Evolutionary conservation across 64 coral and sea anemone species (phyloP).

Genomic region (Actinia tenebrosa): DNA sequence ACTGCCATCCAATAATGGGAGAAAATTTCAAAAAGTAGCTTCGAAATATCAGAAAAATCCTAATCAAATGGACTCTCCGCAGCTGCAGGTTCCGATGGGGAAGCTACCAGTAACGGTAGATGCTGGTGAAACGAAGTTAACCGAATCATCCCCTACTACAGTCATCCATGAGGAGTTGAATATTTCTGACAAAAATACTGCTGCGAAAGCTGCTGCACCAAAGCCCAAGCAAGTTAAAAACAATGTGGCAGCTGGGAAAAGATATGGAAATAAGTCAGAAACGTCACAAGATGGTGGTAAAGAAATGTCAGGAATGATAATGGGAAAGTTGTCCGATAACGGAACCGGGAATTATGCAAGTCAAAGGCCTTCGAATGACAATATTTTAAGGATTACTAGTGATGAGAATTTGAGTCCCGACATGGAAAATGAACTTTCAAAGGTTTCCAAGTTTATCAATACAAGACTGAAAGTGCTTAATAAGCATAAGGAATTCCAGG

Average conservation of each 20-base stretch:
- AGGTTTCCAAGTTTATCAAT: conserved; percentile 10
- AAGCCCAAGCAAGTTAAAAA: neutral
- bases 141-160: neutral
- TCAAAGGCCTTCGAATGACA: neutral
- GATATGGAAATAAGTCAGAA: neutral
- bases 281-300: neutral
- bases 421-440: conserved; percentile 13
- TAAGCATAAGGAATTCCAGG: neutral
- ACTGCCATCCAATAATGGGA: neutral
- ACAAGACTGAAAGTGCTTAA: neutral
- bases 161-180: neutral
- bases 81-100: neutral
- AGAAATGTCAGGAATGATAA: neutral
- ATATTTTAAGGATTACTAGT: neutral
- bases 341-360: neutral
- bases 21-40: neutral
- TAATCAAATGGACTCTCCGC: neutral
- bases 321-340: conserved; percentile 7
- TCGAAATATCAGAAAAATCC: neutral
- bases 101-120: neutral
- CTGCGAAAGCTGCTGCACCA: neutral
- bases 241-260: neutral
- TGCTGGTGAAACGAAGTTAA: neutral
- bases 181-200: neutral
- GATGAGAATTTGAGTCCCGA: conserved; percentile 11